These are phyloP conservation scores for Chionis minor DNA, from an alignment of 2,113 vertebrate genomes.

Conservation along the genomic window DNA sequence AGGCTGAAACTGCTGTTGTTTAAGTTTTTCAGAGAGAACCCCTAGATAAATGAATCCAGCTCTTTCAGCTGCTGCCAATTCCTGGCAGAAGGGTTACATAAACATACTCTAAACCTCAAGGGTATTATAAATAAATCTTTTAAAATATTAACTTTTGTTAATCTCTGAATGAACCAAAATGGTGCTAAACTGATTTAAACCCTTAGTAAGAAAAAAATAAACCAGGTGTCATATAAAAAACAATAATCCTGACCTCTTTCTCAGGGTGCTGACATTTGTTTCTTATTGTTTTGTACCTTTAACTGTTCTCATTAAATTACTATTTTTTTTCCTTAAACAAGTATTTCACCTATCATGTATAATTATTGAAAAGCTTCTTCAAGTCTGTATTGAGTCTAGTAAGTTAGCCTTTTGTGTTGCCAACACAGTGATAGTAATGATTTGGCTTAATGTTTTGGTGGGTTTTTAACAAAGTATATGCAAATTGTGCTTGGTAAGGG, in stretches of 20 bases:
- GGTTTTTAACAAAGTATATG: not conserved
- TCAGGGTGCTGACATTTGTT: not conserved
- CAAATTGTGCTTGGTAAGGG: not conserved
- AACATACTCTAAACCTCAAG: slow-evolving; percentile 54
- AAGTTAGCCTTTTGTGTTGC: not conserved
- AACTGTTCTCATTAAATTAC: not conserved
- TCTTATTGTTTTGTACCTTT: not conserved
- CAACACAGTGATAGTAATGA: not conserved
- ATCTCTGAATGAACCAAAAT: slow-evolving; percentile 20
- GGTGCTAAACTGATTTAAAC: slow-evolving; percentile 39
- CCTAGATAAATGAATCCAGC: slow-evolving; percentile 58
- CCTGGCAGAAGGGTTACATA: slow-evolving; percentile 59
- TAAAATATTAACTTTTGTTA: slow-evolving; percentile 43
- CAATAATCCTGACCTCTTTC: not conserved
- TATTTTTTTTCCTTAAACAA: not conserved
- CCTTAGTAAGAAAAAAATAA: slow-evolving; percentile 7
- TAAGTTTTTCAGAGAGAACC: slow-evolving; percentile 53
- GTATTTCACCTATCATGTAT: not conserved
- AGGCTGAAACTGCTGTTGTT: slow-evolving; percentile 56
- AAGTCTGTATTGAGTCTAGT: not conserved
- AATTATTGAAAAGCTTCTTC: slow-evolving; percentile 4
- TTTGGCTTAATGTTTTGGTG: not conserved
- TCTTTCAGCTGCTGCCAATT: slow-evolving; percentile 62
- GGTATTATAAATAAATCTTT: slow-evolving; percentile 65
- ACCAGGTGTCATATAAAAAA: not conserved